phyloP scores from a whole-genome alignment of 2,113 vertebrate genomes.

The Anoplopoma fimbria region DNA sequence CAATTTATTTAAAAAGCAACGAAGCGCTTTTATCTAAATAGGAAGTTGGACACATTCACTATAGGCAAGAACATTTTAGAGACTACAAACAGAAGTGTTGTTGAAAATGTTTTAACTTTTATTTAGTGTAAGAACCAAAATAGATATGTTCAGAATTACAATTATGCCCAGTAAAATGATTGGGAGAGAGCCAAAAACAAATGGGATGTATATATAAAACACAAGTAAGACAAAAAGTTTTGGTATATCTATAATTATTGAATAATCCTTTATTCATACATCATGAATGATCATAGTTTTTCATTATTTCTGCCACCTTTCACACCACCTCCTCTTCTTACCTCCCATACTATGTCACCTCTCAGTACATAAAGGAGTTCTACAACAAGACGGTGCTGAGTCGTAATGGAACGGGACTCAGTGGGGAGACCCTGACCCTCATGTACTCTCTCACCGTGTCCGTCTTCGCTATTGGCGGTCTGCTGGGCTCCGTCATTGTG shows the following conservation, averaged over 20 bases:
- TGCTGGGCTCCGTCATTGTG: slow-evolving; percentile 89
- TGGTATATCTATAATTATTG: no score
- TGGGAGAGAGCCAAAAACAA: no score
- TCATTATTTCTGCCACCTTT: background rate
- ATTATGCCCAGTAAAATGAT: no score
- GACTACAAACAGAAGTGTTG: no score
- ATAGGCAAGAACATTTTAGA: no score
- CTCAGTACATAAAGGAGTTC: slow-evolving; percentile 91
- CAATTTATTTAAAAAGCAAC: no score
- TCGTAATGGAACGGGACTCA: slow-evolving; percentile 84
- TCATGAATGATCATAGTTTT: background rate
- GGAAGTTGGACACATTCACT: no score
- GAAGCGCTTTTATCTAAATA: no score
- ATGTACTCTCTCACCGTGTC: slow-evolving; percentile 93
- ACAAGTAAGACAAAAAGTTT: no score
- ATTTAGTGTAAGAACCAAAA: no score
- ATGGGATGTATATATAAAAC: background rate
- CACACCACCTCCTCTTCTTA: background rate
- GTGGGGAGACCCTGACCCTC: slow-evolving; percentile 82
- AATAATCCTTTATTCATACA: background rate
- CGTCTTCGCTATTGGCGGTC: slow-evolving; percentile 89
- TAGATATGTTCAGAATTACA: no score
- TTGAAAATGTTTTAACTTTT: no score
- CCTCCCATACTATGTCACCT: background rate
- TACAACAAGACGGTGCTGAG: slow-evolving; percentile 87